phyloP scores from a whole-genome alignment of 2,113 vertebrate genomes.

The Cyanoramphus novaezelandiae region DNA sequence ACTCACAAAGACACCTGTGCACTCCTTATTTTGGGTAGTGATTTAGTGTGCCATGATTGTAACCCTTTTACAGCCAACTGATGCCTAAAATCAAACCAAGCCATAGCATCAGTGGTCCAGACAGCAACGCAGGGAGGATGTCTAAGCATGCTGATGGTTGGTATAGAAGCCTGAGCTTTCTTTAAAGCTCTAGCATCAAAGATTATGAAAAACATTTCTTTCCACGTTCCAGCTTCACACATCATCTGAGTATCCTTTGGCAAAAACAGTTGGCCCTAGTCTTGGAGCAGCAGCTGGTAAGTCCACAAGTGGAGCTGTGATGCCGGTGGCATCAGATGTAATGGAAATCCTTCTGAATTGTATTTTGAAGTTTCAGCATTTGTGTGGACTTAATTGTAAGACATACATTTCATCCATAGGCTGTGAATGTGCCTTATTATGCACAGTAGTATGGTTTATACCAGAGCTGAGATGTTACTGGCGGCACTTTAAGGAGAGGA shows the following conservation, averaged over 20 bases:
- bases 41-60: neutral
- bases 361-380: constrained; percentile 54
- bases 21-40: neutral
- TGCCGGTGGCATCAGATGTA: constrained; percentile 19
- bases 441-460: neutral
- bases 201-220: constrained; percentile 26
- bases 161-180: neutral
- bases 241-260: constrained; percentile 41
- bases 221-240: neutral
- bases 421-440: neutral
- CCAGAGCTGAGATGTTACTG: neutral
- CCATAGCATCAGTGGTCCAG: neutral
- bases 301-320: constrained; percentile 15
- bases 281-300: constrained; percentile 40
- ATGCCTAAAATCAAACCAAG: constrained; percentile 18
- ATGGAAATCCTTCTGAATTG: constrained; percentile 43
- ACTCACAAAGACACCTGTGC: neutral
- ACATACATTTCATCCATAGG: neutral
- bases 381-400: constrained; percentile 29
- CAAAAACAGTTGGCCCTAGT: constrained; percentile 23
- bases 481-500: constrained; percentile 25
- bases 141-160: neutral
- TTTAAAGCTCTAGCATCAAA: constrained; percentile 19
- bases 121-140: constrained; percentile 43
- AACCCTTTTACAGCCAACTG: neutral